Conservation (phyloP, 2,797 vertebrate species). For the Silurus aristotelis region DNA sequence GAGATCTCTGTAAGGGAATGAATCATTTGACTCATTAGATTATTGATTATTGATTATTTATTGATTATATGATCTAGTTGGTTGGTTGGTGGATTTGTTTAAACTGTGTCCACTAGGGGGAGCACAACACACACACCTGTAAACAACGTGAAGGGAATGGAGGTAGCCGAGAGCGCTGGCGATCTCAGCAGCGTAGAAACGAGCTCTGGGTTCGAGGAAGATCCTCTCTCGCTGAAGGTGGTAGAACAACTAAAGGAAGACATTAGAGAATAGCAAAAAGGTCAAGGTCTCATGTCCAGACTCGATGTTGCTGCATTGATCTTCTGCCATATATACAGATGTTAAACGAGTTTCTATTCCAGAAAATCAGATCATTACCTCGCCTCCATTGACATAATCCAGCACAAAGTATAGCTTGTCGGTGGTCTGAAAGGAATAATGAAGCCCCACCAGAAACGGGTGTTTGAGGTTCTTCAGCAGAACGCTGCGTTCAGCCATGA, state of each 20-base stretch:
- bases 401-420: constrained; percentile 84
- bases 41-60: too few relatives aligned
- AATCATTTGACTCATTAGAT: background rate
- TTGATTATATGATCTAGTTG: background rate
- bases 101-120: constrained; percentile 61
- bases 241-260: constrained; percentile 74
- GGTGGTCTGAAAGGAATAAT: constrained; percentile 82
- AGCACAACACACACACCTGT: constrained; percentile 68
- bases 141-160: constrained; percentile 80
- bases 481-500: constrained; percentile 83
- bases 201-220: constrained; percentile 79
- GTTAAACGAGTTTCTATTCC: background rate
- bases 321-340: background rate
- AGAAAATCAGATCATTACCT: constrained; percentile 62
- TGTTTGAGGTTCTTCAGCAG: constrained; percentile 83
- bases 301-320: background rate
- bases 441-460: constrained; percentile 82
- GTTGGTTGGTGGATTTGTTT: background rate
- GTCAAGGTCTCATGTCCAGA: background rate
- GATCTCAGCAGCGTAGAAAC: constrained; percentile 81
- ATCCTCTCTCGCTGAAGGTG: constrained; percentile 81
- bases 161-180: constrained; percentile 82
- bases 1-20: constrained; percentile 82
- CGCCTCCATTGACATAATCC: constrained; percentile 81
- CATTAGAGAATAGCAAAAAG: background rate